Evolutionary conservation across 2,113 vertebrate genomes (phyloP).

Genomic region (Arenaria interpres): DNA sequence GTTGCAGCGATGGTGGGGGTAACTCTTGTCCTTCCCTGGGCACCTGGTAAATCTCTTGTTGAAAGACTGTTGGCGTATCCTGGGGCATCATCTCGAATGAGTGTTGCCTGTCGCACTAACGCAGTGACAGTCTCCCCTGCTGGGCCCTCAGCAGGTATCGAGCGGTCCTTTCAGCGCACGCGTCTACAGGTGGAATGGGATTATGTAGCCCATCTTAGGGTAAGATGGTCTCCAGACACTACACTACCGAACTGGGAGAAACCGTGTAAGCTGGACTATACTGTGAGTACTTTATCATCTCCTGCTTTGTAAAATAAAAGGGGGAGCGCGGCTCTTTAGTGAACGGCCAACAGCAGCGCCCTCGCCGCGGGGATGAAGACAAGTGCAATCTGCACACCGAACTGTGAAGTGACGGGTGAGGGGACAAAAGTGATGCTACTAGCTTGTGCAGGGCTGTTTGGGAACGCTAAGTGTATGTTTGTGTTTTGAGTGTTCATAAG

Average conservation of each 20-base stretch:
- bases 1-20: not conserved
- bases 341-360: not conserved
- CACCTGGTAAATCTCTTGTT: not conserved
- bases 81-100: not conserved
- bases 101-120: not conserved
- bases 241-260: not conserved
- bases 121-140: not conserved
- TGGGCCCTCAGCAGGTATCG: not conserved
- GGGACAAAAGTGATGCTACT: not conserved
- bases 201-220: not conserved
- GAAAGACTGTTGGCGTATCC: not conserved
- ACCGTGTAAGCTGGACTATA: not conserved
- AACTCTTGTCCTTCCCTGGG: not conserved
- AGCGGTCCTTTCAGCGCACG: not conserved
- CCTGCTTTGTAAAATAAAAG: not conserved
- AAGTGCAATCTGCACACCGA: not conserved
- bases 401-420: not conserved
- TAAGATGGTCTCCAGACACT: not conserved
- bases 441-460: not conserved
- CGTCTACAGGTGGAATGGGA: not conserved
- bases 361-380: not conserved
- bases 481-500: not conserved
- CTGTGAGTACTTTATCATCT: slow-evolving; percentile 6
- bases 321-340: not conserved
- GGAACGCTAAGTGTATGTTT: not conserved